Evolutionary conservation across 35 echinoderm and acorn worm genomes (phyloP), one percentile per base, ranked within the genome.

Genomic region (Holothuria glaberrima): DNA sequence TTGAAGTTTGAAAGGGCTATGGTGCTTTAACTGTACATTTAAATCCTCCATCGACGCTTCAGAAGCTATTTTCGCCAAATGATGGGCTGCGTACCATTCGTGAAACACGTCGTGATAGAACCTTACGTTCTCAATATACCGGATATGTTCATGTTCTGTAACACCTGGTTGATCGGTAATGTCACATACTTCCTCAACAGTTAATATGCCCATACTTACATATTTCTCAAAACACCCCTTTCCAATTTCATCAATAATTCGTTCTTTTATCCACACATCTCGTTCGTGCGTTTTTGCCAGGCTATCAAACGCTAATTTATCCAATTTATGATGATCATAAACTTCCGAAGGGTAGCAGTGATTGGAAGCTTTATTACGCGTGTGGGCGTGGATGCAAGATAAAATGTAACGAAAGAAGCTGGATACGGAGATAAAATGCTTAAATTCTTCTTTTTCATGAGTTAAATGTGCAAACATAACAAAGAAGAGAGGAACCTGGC

Each of bases 381-480:
- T 48, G 24, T 78, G 74, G 14, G 25, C 38, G 7, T 25, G 18
- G 20, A 78, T 24, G 38, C 74, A 35, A 2, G 74, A 48, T 41
- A 78, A 27, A 7, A 78, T 25, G 38, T 78, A 78, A 24, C 74
- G 74, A 25, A 78, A 78, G 72, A 78, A 78, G 9, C 27, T 78
- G 14, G 74, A 52, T 12, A 78, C 74, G 24, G 74, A 78, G 4
- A 48, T 50, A 35, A 41, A 78, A n/a, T 22, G 35, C 14, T 48
- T 30, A 10, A 78, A 22, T 25, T 50, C 13, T 52, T 78, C 74
- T 48, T 48, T 48, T 30, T 78, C 41, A 24, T 48, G 44, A 50
- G n/a, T 48, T 27, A 78, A 48, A 50, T 78, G 74, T 1, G 74
- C 74, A 50, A 78, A 78, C 74, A 78, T 78, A 19, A 29, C 74